phyloP scores from a whole-genome alignment of 2,113 vertebrate genomes.

The Megaceryle maxima region DNA sequence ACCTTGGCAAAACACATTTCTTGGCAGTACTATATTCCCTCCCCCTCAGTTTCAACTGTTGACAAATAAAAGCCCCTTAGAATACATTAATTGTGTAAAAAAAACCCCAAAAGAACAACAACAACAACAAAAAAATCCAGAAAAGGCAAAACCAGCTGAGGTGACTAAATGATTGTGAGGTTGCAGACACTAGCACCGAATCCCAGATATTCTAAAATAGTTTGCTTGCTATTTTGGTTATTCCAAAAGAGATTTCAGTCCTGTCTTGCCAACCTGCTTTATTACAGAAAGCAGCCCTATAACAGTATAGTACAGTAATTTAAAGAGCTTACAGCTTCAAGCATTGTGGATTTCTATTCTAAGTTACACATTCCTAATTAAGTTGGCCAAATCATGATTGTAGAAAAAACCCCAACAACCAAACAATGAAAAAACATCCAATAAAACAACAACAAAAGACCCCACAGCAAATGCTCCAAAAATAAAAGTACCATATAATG shows the following conservation, averaged over 20 bases:
- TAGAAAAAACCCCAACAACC: neutral
- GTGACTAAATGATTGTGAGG: neutral
- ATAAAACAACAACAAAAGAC: neutral
- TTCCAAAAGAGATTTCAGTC: neutral
- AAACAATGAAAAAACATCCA: neutral
- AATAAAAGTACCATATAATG: conserved; percentile 66
- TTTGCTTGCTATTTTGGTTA: neutral
- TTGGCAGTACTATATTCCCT: conserved; percentile 13
- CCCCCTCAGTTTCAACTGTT: neutral
- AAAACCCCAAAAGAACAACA: neutral
- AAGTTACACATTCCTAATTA: conserved; percentile 68
- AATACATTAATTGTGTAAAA: neutral
- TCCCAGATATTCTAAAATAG: neutral
- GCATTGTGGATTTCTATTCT: conserved; percentile 36
- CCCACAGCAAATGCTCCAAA: conserved; percentile 60
- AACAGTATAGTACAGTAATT: neutral
- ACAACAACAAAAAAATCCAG: too few relatives aligned
- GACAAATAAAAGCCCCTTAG: conserved; percentile 2
- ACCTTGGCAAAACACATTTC: conserved; percentile 51
- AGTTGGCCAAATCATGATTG: conserved; percentile 22
- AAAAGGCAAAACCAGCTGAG: neutral
- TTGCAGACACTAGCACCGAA: neutral
- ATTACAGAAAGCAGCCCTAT: neutral
- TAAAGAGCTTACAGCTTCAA: conserved; percentile 16
- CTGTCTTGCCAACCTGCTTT: neutral